phyloP scores from a whole-genome alignment of 2,888 invertebrate species.

The Horisme vitalbata region DNA sequence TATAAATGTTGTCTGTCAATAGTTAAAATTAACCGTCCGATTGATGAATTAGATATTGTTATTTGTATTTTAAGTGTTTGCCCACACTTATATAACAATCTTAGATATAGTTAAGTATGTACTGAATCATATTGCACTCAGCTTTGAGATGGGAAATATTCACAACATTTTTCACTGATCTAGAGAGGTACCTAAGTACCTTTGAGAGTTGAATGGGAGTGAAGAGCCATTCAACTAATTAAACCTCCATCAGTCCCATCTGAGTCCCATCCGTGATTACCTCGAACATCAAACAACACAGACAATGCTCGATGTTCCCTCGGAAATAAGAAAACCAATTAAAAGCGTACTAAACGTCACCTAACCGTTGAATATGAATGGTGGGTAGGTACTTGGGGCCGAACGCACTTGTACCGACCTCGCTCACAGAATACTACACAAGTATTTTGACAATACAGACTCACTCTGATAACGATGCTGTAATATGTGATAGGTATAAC shows the following conservation, averaged over 20 bases:
- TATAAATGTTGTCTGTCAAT: no score
- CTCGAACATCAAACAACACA: constrained; percentile 39
- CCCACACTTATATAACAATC: no score
- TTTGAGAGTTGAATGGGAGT: constrained; percentile 19
- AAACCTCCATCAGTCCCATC: constrained; percentile 25
- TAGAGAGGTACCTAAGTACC: constrained; percentile 8
- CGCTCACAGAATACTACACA: not conserved
- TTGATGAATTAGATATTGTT: no score
- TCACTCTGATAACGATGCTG: not conserved
- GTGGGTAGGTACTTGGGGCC: constrained; percentile 31
- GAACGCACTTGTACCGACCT: constrained; percentile 34
- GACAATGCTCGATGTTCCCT: constrained; percentile 35
- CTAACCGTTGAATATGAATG: constrained; percentile 62
- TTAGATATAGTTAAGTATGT: no score
- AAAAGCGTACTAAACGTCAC: constrained; percentile 57
- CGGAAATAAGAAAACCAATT: constrained; percentile 62
- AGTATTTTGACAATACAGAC: not conserved
- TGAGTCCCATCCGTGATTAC: constrained; percentile 24
- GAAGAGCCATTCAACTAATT: constrained; percentile 26
- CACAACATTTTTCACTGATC: constrained; percentile 13
- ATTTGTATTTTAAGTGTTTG: no score
- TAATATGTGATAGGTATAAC: no score
- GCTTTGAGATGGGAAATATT: constrained; percentile 7
- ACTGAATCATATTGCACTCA: not conserved
- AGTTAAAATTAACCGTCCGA: no score